A percentile compares a stretch with the other conserved stretches of the same genome.
These are phyloP conservation scores for Macaria notata DNA, from an alignment of 2,888 invertebrate genomes.

Conservation along the genomic window DNA sequence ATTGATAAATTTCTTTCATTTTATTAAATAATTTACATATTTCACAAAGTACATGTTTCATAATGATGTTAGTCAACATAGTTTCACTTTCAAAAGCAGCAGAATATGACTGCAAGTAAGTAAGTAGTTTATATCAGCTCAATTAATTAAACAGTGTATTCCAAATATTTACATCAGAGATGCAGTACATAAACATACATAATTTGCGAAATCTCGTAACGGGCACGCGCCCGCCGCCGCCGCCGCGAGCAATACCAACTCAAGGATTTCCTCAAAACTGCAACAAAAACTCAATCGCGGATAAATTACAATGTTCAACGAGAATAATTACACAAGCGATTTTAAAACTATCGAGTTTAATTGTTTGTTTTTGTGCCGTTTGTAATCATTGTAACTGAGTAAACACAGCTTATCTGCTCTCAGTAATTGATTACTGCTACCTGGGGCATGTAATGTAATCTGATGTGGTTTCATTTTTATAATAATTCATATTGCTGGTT, in stretches of 20 bases:
- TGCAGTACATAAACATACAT: no score
- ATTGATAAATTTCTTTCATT: no score
- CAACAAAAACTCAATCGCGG: constrained; percentile 19
- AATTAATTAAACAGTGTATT: no score
- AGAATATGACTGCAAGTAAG: no score
- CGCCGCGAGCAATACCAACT: constrained; percentile 9
- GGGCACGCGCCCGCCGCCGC: constrained; percentile 17
- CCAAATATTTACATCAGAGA: no score
- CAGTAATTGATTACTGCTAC: constrained; percentile 11
- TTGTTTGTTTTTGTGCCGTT: constrained; percentile 16
- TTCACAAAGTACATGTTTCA: no score
- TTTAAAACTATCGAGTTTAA: constrained; percentile 12
- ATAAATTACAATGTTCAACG: constrained; percentile 22
- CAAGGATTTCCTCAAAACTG: constrained; percentile 19
- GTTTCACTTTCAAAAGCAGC: no score
- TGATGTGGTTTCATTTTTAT: constrained; percentile 11
- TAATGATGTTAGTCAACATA: no score
- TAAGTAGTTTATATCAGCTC: no score
- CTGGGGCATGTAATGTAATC: constrained; percentile 8
- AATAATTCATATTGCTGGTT: constrained; percentile 1
- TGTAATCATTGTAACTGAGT: constrained; percentile 6
- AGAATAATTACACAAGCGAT: constrained; percentile 24
- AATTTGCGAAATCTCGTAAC: constrained; percentile 2
- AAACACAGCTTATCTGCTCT: constrained; percentile 13
- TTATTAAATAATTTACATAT: no score